Evolutionary conservation across 2,797 vertebrate species (phyloP), one percentile per base, ranked within the genome.

Genomic region (Darevskia mixta): DNA sequence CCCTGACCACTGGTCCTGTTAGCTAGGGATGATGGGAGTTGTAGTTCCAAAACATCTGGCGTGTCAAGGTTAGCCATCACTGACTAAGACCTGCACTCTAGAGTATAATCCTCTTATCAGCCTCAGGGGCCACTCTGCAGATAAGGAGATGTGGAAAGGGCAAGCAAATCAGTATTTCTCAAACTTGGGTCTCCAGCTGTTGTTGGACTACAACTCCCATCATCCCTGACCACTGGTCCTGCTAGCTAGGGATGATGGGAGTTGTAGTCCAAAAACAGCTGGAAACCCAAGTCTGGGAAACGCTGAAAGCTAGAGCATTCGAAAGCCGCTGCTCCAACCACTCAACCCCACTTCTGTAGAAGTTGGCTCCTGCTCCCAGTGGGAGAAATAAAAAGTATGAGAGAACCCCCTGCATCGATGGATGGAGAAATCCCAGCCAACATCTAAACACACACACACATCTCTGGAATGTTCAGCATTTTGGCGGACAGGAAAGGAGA

Each of bases 381-480:
- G 32, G 25, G 15, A n/a, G 17, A 2, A 13, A 10, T 8, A 27
- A n/a, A 5, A 61, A 18, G 5, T 18, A 3, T 17, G 67, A 18
- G 67, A 18, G 29, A 45, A 61, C 67, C 66, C 69, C 66, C 73
- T 17, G 64, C 35, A 0, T 61, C 0, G 23, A 49, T 29, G 29
- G 69, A 55, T 2, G 20, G 64, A 25, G 69, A 13, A 72, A 41
- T 64, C 38, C 64, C 15, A 20, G 75, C 66, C 64, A 38, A 32
- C 75, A n/a, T 83, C 25, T 49, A 25, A 82, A 66, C 4, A 49
- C 49, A 49, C 49, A 35, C 71, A 43, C 32, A 49, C 61, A 67
- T 41, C 55, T 86, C 55, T 38, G 88, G 83, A 89, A 89, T 89
- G 88, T 82, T 81, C 43, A 86, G 88, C 41, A 84, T 83, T 18